These are phyloP conservation scores for Eptesicus fuscus DNA, from an alignment of 2,113 vertebrate species.

Conservation along the genomic window DNA sequence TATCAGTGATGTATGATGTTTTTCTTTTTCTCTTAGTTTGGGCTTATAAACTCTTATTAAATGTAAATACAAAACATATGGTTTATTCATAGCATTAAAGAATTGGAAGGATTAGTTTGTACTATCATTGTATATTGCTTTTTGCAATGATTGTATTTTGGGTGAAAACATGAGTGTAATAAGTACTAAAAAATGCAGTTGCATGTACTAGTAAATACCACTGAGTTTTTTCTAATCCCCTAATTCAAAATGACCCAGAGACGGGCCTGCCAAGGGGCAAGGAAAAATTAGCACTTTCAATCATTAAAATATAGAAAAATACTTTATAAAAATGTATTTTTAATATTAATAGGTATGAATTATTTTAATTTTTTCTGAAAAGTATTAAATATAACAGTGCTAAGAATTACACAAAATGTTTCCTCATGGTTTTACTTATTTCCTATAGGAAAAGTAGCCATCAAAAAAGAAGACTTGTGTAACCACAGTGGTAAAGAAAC, in stretches of 20 bases:
- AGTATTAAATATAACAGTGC: background rate
- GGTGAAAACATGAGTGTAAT: background rate
- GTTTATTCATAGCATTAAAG: background rate
- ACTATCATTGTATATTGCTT: background rate
- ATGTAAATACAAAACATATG: background rate
- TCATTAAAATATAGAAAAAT: slow-evolving; percentile 28
- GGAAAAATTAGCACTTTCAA: slow-evolving; percentile 30
- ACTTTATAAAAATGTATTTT: background rate
- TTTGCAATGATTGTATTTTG: slow-evolving; percentile 19
- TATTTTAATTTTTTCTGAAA: slow-evolving; percentile 19
- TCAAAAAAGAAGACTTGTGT: slow-evolving; percentile 95
- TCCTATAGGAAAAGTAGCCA: slow-evolving; percentile 93
- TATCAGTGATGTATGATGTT: background rate
- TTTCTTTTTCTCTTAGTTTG: slow-evolving; percentile 29
- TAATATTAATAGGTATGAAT: background rate
- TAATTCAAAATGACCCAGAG: slow-evolving; percentile 18
- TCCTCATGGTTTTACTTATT: slow-evolving; percentile 47
- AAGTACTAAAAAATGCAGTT: background rate
- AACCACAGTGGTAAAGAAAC: slow-evolving; percentile 93
- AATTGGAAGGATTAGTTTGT: background rate
- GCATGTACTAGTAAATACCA: background rate
- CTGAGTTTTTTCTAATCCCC: slow-evolving; percentile 22
- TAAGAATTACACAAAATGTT: slow-evolving; percentile 22
- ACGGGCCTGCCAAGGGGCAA: background rate
- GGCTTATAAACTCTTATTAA: slow-evolving; percentile 9